phyloP scores from a whole-genome alignment of 2,113 vertebrate genomes.

The Poeciliopsis prolifica region DNA sequence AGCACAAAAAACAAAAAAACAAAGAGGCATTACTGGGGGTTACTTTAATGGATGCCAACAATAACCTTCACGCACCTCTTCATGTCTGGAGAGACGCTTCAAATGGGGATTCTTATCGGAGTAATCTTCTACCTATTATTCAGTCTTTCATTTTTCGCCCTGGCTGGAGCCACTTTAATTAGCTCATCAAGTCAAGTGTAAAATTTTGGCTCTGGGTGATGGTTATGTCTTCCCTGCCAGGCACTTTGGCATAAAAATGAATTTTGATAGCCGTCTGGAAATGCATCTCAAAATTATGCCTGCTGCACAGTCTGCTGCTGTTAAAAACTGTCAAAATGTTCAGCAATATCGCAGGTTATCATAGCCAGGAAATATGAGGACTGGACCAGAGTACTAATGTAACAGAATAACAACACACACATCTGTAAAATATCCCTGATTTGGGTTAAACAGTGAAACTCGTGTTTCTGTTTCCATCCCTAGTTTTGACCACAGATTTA shows the following conservation, averaged over 20 bases:
- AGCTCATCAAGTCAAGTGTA: conserved; percentile 18
- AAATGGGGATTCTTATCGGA: conserved; percentile 5
- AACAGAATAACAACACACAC: neutral
- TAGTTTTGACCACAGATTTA: conserved; percentile 51
- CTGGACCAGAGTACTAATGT: conserved; percentile 31
- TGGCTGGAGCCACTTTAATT: conserved; percentile 23
- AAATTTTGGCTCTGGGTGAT: conserved; percentile 19
- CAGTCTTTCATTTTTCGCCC: conserved; percentile 4
- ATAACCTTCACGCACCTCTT: neutral
- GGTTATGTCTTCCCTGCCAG: conserved; percentile 19
- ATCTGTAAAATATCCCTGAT: conserved; percentile 31
- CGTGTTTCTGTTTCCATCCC: conserved; percentile 54
- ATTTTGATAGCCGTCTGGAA: conserved; percentile 6
- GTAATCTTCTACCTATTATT: conserved; percentile 4
- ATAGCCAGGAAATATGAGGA: conserved; percentile 40
- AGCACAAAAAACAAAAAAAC: conserved; percentile 13
- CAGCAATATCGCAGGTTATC: conserved; percentile 15
- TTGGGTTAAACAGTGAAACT: conserved; percentile 21
- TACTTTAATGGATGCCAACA: conserved; percentile 18
- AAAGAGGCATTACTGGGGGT: neutral
- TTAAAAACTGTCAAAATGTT: conserved; percentile 31
- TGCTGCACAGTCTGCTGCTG: conserved; percentile 23
- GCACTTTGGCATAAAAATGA: conserved; percentile 27
- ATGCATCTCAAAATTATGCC: conserved; percentile 17
- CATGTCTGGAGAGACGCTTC: neutral